Evolutionary conservation across 1,140 invertebrate species (phyloP), one percentile per base, ranked within the genome.

Genomic region (Pseudomyrmex sp.): DNA sequence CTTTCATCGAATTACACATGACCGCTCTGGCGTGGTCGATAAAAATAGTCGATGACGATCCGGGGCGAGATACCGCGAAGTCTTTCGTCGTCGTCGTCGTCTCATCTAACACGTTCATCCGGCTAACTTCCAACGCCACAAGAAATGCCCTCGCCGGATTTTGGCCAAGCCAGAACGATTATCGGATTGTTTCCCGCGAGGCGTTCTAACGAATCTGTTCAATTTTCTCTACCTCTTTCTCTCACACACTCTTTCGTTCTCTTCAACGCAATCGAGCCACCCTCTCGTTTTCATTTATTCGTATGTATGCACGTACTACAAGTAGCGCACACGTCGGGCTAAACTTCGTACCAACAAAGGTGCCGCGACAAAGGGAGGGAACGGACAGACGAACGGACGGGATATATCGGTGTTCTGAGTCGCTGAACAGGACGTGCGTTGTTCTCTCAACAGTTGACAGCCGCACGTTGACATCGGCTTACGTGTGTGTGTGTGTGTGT

Each of bases 391-490:
- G 82, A 59, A 77, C 66, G 52, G 83, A 80, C 83, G 87, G 87
- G 89, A 90, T 89, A 91, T 91, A 91, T 91, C 89, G 86, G 85
- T 87, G 80, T 88, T 91, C 85, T 85, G 80, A 83, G 63, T 75
- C 82, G 77, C 70, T 83, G 79, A 87, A 87, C 87, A 85, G 82
- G 79, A 88, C 66, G 69, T 65, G 82, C 68, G 87, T 87, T 89
- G 89, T 88, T 89, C 68, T 70, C 66, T 15, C 15, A 59, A 46
- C 44, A n/a, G 66, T 72, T 80, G 76, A 80, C 76, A 80, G 76
- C 63, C 75, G 63, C 54, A 80, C 76, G 76, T 72, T 80, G 76
- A 80, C 76, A 80, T 85, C 66, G 69, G 52, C 73, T 50, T 75
- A 70, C 82, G 12, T 73, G 44, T 63, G 58, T 56, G 44, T 56